Conservation (phyloP, 2,888 invertebrate genomes). For the Callosobruchus maculatus region DNA sequence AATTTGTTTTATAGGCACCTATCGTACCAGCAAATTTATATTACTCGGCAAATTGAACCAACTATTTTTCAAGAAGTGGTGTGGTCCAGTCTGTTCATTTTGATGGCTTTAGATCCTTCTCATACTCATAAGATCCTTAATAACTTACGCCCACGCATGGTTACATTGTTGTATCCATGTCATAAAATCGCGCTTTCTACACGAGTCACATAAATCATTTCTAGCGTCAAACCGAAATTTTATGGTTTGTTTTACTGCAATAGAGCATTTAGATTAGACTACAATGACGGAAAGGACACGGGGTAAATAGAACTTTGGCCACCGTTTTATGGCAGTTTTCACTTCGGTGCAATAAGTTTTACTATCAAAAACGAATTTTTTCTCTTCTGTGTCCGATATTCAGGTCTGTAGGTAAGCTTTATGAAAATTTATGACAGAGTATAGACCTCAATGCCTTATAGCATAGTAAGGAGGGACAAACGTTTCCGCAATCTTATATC, state of each 20-base stretch:
- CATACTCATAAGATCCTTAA: neutral
- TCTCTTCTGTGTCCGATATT: constrained; percentile 20
- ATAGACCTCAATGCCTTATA: neutral
- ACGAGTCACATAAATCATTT: neutral
- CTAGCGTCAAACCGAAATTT: neutral
- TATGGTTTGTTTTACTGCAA: neutral
- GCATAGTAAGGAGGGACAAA: neutral
- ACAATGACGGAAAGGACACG: constrained; percentile 2
- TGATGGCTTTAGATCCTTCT: too few relatives aligned
- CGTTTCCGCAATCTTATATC: neutral
- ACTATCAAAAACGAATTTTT: constrained; percentile 8
- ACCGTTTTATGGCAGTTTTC: constrained; percentile 32
- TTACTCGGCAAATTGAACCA: too few relatives aligned
- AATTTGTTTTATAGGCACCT: too few relatives aligned
- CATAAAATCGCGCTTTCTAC: neutral
- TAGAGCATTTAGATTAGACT: neutral
- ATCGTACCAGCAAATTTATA: too few relatives aligned
- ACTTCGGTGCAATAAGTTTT: constrained; percentile 13
- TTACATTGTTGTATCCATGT: neutral
- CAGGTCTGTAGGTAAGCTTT: constrained; percentile 23
- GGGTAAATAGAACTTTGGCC: constrained; percentile 23
- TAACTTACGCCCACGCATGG: neutral
- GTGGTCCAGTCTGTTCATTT: too few relatives aligned
- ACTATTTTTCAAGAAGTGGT: too few relatives aligned
- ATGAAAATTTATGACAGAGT: constrained; percentile 29